Base-by-base conservation (phyloP, 2,113 vertebrate species). In the Strigops habroptila region DNA sequence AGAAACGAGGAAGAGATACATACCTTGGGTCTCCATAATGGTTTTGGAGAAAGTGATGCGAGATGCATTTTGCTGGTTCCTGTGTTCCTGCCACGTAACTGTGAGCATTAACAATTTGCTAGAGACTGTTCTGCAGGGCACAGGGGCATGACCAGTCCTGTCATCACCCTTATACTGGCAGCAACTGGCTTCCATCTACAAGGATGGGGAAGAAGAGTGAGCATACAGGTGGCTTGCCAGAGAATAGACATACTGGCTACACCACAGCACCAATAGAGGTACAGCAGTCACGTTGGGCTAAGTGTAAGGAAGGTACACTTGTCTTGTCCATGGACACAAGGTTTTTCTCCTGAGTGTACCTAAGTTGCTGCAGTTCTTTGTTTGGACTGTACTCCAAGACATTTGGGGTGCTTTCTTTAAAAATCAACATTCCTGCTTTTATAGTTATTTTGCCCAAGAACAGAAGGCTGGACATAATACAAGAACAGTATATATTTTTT, bases 251-350 rank as follows among this genome's bases (percentile, higher is more conserved):
- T 9, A 11, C 5, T 6, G 37, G 27, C 31, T 28, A 9, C n/a
- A 9, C 9, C 24, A 18, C 18, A 3, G 23, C 22, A 33, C 27
- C 31, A 28, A 1, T 5, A 13, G 31, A 25, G 10, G 55, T 7
- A 41, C 23, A 33, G n/a, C 65, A 37, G 37, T 12, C 7, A 1
- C 1, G 5, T 48, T 0, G 1, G 35, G 13, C n/a, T 65, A 18
- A 30, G 27, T 49, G 21, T n/a, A 35, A 28, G 52, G 28, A 16
- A 55, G 39, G 35, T 37, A 28, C 14, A 19, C 33, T 81, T 46
- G 46, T 55, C 22, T 41, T 53, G 18, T 19, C 7, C 23, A 1
- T 12, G 35, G 35, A 31, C 19, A 44, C 9, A 46, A 15, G 10
- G 4, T 10, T 48, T 87, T 80, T 46, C 7, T 55, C 67, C 46